Evolutionary conservation across 2,113 vertebrate genomes (phyloP).

Genomic region (Bombycilla garrulus): DNA sequence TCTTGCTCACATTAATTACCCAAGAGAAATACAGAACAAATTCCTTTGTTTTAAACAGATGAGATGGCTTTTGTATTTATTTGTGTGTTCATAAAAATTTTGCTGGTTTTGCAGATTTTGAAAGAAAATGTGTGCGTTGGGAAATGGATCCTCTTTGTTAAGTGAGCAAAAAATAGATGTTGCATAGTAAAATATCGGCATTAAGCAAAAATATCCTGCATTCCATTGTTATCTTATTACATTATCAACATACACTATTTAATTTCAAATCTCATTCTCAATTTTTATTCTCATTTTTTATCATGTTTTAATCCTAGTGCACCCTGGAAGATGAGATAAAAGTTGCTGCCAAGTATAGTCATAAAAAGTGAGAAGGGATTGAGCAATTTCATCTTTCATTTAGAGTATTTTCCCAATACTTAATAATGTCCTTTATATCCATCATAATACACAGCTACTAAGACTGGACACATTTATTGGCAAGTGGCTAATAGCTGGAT

Average conservation of each 20-base stretch:
- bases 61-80: neutral
- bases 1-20: neutral
- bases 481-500: neutral
- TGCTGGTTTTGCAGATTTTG: neutral
- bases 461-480: neutral
- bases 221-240: neutral
- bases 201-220: neutral
- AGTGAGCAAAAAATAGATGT: neutral
- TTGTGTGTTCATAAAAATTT: neutral
- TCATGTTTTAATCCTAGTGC: neutral
- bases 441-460: neutral
- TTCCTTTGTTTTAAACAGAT: neutral
- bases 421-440: neutral
- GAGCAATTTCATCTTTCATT: neutral
- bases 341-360: neutral
- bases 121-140: neutral
- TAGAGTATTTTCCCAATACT: neutral
- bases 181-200: neutral
- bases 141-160: neutral
- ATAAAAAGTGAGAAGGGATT: neutral
- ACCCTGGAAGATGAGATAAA: neutral
- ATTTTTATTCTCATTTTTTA: neutral
- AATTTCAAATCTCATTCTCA: neutral
- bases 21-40: neutral
- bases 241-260: neutral